These are phyloP conservation scores for Linnaemya vulpina DNA, from an alignment of 2,888 invertebrate species.

Conservation along the genomic window DNA sequence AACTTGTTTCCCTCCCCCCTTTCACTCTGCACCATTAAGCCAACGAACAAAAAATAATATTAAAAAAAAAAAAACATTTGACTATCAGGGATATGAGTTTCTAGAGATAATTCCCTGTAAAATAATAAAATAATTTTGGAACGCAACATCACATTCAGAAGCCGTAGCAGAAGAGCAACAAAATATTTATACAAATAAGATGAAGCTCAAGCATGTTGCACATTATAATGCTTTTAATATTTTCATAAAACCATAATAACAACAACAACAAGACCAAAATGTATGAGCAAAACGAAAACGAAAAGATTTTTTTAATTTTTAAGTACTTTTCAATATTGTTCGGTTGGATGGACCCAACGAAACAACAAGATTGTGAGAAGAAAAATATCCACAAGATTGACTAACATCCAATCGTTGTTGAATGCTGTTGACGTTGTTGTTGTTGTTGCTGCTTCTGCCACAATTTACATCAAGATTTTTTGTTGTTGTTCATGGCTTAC, in stretches of 20 bases:
- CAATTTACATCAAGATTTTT: not conserved
- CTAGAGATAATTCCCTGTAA: conserved; percentile 79
- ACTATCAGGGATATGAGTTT: conserved; percentile 64
- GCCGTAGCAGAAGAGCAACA: not conserved
- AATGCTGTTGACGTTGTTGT: conserved; percentile 12
- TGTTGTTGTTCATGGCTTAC: conserved; percentile 15
- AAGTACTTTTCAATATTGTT: conserved; percentile 71
- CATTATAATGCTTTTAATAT: conserved; percentile 72
- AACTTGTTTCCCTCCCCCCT: conserved; percentile 49
- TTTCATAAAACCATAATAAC: conserved; percentile 66
- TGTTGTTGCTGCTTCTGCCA: conserved; percentile 35
- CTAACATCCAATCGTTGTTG: conserved; percentile 31
- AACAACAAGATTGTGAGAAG: not conserved
- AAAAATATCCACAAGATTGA: conserved; percentile 20
- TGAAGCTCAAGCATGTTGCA: conserved; percentile 64
- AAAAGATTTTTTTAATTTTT: conserved; percentile 66
- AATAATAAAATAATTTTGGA: conserved; percentile 72
- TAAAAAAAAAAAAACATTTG: conserved; percentile 38
- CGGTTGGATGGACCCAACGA: conserved; percentile 39
- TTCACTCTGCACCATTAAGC: conserved; percentile 60
- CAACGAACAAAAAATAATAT: not conserved
- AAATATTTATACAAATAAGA: conserved; percentile 14
- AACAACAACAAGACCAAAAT: conserved; percentile 48
- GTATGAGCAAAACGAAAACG: conserved; percentile 44
- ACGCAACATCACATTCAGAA: too few species aligned